Percentiles rank a stretch among this genome's conserved stretches.
Conservation (phyloP, 2,888 invertebrate species). For the Coenonympha glycerion region DNA sequence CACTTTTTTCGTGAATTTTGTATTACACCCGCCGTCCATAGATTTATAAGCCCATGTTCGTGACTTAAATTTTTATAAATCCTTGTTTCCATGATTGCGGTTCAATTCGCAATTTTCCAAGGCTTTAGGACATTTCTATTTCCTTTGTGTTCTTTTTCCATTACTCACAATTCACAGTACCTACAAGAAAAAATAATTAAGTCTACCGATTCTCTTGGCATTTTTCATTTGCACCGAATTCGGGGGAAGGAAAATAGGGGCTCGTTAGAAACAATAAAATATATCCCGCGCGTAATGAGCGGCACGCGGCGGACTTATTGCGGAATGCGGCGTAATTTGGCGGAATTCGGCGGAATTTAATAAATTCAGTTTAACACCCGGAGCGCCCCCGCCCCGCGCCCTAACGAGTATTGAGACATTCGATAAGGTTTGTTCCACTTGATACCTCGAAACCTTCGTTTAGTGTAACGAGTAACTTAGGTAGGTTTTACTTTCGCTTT, state of each 20-base stretch:
- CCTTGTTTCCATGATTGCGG: too few relatives aligned
- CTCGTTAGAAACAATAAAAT: slow-evolving; percentile 26
- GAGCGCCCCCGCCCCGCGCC: slow-evolving; percentile 3
- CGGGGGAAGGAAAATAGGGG: slow-evolving; percentile 15
- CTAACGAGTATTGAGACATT: slow-evolving; percentile 20
- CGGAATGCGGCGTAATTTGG: slow-evolving; percentile 8
- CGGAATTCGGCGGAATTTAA: slow-evolving; percentile 11
- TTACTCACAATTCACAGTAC: not conserved
- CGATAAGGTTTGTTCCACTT: not conserved
- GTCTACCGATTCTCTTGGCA: slow-evolving; percentile 1
- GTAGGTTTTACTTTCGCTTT: too few relatives aligned
- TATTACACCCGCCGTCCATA: too few relatives aligned
- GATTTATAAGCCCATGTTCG: too few relatives aligned
- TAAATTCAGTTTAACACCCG: slow-evolving; percentile 17
- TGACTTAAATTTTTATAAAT: too few relatives aligned
- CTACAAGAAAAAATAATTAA: not conserved
- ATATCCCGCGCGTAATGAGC: slow-evolving; percentile 23
- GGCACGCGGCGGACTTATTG: slow-evolving; percentile 12
- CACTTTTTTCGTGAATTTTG: too few relatives aligned
- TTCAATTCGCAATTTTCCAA: too few relatives aligned
- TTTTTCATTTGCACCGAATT: slow-evolving; percentile 12
- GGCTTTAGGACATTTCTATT: too few relatives aligned
- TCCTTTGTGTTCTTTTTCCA: too few relatives aligned
- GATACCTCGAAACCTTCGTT: too few relatives aligned
- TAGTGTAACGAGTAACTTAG: too few relatives aligned